A percentile compares a stretch with the other conserved stretches of the same genome.
These are phyloP conservation scores for Aradus depressus DNA, from an alignment of 2,888 invertebrate genomes.

Conservation along the genomic window DNA sequence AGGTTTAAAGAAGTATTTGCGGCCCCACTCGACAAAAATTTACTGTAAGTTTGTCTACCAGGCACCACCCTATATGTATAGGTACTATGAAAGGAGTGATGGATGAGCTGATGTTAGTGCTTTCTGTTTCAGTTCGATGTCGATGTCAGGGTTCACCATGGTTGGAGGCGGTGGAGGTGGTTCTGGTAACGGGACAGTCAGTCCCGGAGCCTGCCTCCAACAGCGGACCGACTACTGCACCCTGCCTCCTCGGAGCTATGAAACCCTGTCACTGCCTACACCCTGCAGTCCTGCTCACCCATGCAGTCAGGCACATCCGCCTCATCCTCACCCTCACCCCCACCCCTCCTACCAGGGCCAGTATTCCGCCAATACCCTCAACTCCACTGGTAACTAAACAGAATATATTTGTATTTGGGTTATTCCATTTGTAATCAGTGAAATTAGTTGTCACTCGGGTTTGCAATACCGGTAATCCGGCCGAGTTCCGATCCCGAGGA, in stretches of 20 bases:
- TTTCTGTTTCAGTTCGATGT: constrained; percentile 42
- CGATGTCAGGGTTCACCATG: constrained; percentile 45
- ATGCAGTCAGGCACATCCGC: too few relatives aligned
- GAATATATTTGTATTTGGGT: background rate
- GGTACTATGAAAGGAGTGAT: too few relatives aligned
- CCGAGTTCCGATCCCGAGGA: too few relatives aligned
- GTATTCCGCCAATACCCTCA: constrained; percentile 34
- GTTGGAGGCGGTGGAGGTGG: too few relatives aligned
- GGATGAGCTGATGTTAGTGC: too few relatives aligned
- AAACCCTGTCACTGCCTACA: constrained; percentile 38
- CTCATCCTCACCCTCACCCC: too few relatives aligned
- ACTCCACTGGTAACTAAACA: constrained; percentile 22
- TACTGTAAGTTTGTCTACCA: too few relatives aligned
- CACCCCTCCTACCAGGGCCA: constrained; percentile 38
- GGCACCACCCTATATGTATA: too few relatives aligned
- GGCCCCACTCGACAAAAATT: too few relatives aligned
- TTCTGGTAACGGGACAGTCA: constrained; percentile 21
- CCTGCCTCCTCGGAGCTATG: constrained; percentile 43
- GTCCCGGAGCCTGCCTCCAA: constrained; percentile 40
- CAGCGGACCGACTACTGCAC: constrained; percentile 40
- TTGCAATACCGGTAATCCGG: too few relatives aligned
- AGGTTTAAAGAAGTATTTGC: too few relatives aligned
- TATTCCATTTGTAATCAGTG: constrained; percentile 35
- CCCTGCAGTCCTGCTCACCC: constrained; percentile 57
- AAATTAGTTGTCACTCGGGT: too few relatives aligned